Evolutionary conservation across 2,113 vertebrate genomes (phyloP).

Genomic region (Myodes glareolus): DNA sequence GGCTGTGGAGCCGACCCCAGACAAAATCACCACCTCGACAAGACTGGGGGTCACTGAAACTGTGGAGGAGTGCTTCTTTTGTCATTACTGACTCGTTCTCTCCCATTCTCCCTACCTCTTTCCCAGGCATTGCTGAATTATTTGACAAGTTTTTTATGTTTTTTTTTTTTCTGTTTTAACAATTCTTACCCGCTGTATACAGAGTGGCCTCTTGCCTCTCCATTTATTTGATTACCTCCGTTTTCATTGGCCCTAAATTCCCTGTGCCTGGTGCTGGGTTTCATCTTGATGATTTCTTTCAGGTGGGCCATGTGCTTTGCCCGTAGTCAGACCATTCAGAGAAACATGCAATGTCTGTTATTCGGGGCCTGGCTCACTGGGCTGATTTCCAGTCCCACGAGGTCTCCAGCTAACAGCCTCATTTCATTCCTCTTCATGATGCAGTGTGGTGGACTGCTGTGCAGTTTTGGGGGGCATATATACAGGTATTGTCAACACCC

Average conservation of each 20-base stretch:
- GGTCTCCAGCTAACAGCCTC: background rate
- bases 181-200: background rate
- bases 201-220: no score
- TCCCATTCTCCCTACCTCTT: background rate
- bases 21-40: background rate
- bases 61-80: background rate
- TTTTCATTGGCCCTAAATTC: background rate
- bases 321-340: background rate
- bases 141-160: background rate
- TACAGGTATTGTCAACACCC: background rate
- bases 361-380: background rate
- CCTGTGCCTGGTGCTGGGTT: background rate
- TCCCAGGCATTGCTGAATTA: background rate
- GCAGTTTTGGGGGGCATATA: background rate
- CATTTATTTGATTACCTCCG: background rate
- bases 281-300: background rate
- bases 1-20: background rate
- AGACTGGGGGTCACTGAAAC: background rate
- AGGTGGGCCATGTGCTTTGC: background rate
- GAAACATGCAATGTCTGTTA: background rate
- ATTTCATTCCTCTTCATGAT: background rate
- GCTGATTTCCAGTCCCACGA: background rate
- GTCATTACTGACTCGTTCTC: background rate
- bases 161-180: background rate
- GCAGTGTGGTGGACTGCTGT: background rate